These are phyloP conservation scores for Podotricha telesiphe DNA, from an alignment of 2,888 invertebrate genomes.

Conservation along the genomic window DNA sequence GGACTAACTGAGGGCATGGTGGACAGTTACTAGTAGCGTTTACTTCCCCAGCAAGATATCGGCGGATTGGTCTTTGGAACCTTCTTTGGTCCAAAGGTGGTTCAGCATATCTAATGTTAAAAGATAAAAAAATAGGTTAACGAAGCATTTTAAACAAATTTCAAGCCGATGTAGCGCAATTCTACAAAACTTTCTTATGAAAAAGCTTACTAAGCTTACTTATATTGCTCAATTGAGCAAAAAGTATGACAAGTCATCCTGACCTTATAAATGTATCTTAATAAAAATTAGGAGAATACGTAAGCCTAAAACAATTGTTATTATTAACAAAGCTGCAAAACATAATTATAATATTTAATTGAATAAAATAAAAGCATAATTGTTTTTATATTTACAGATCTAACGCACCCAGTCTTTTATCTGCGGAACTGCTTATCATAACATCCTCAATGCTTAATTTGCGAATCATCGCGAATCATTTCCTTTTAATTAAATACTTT, in stretches of 20 bases:
- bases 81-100: constrained; percentile 71
- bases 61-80: constrained; percentile 73
- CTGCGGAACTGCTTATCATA: constrained; percentile 41
- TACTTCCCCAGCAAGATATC: constrained; percentile 69
- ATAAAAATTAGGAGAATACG: neutral
- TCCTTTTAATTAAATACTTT: too few species aligned
- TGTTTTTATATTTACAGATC: constrained; percentile 4
- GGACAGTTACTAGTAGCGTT: constrained; percentile 61
- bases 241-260: too few species aligned
- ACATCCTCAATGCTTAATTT: constrained; percentile 36
- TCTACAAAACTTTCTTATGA: too few species aligned
- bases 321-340: neutral
- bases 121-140: neutral
- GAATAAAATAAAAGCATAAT: neutral
- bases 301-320: neutral
- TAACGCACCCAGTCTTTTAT: constrained; percentile 19
- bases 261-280: too few species aligned
- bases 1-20: constrained; percentile 71
- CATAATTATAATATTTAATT: neutral
- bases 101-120: constrained; percentile 70
- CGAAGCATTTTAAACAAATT: neutral
- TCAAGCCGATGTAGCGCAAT: too few species aligned
- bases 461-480: constrained; percentile 12
- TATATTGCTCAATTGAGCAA: too few species aligned
- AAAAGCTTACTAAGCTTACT: too few species aligned